Base-by-base conservation (phyloP, 2,797 vertebrate species). In the Hypotaenidia philippensis region DNA sequence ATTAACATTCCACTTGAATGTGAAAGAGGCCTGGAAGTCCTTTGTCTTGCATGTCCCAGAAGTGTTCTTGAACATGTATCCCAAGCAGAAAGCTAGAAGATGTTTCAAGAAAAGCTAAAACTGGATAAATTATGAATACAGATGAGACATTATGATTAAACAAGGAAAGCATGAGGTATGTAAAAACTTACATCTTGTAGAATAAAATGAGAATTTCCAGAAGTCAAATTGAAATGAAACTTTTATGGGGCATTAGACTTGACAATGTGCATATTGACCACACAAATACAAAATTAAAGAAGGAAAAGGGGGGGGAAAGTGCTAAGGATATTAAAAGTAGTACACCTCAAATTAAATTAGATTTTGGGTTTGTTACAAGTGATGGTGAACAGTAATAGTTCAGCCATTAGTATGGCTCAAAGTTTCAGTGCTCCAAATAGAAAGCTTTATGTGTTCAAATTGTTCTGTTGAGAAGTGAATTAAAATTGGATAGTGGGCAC, bases 141-240 rank as follows among this genome's bases (percentile, higher is more conserved):
- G 75, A 55, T 22, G n/a, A 75, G 23, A 68, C 1, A 23, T 53
- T 49, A 69, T 12, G 4, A 80, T 69, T 56, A 74, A 88, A 66
- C 3, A 68, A 29, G 27, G n/a, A 88, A 93, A 61, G 9, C 59
- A 34, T 19, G 71, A 81, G 61, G 26, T 13, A 21, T 72, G 3
- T 59, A 50, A 87, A 90, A 26, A 6, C 10, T 78, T 57, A 63
- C 7, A 47, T 53, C 36, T 61, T 79, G 20, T 32, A 61, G 55
- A 81, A 82, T 38, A 81, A 90, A 93, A 56, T 47, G 4, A 81
- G 36, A 56, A 69, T 70, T 90, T 89, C 22, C 19, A 44, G 56
- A 87, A 81, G 12, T 55, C 66, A 87, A 70, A 69, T 15, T 81
- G 50, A 89, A 87, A 74, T 65, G 2, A 83, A 90, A 75, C 26